These are phyloP conservation scores for Idris sp. DNA, from an alignment of 1,140 invertebrate species.

Conservation along the genomic window DNA sequence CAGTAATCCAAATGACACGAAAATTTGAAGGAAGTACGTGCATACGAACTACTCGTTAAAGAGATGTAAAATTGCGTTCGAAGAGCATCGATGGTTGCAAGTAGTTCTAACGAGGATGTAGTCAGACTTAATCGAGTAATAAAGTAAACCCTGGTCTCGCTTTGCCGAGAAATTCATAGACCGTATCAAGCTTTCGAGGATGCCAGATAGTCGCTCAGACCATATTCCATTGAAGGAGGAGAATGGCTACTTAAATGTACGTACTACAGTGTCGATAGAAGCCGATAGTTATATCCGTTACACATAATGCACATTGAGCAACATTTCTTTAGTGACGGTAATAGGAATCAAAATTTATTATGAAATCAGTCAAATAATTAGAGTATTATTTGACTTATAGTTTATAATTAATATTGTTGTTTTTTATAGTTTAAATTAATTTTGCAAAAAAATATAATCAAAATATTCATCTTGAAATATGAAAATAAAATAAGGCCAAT, in stretches of 20 bases:
- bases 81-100: slow-evolving; percentile 8
- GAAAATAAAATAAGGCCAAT: too few species aligned
- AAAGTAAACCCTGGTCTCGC: slow-evolving; percentile 44
- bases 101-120: slow-evolving; percentile 32
- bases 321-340: slow-evolving; percentile 16
- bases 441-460: too few species aligned
- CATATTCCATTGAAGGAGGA: slow-evolving; percentile 27
- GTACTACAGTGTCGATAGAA: slow-evolving; percentile 31
- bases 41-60: too few species aligned
- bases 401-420: slow-evolving; percentile 25
- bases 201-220: slow-evolving; percentile 34
- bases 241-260: slow-evolving; percentile 50
- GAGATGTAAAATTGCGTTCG: not conserved
- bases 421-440: too few species aligned
- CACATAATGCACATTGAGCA: slow-evolving; percentile 31
- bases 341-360: slow-evolving; percentile 29
- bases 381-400: slow-evolving; percentile 15
- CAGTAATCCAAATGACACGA: too few species aligned
- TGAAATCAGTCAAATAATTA: slow-evolving; percentile 49
- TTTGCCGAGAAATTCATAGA: slow-evolving; percentile 58
- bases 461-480: too few species aligned
- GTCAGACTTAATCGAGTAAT: slow-evolving; percentile 62
- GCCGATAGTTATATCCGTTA: slow-evolving; percentile 44
- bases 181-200: slow-evolving; percentile 43
- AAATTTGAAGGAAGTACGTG: too few species aligned